Evolutionary conservation across 2,888 invertebrate species (phyloP).

Genomic region (Microplitis manilae): DNA sequence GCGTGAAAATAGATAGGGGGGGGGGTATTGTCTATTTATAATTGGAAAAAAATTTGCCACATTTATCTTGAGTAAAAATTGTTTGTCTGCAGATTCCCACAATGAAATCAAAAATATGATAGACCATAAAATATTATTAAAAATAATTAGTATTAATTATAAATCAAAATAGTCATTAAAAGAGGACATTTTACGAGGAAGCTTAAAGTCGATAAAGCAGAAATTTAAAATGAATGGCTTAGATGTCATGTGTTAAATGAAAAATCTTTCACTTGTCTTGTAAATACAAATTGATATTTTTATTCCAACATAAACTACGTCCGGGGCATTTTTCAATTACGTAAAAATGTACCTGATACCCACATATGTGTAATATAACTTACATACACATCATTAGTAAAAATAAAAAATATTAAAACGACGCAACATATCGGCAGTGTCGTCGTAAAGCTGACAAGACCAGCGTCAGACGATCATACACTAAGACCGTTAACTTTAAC

Average conservation of each 20-base stretch:
- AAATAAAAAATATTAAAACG: slow-evolving; percentile 24
- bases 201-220: neutral
- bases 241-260: neutral
- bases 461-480: slow-evolving; percentile 23
- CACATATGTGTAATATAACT: neutral
- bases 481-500: slow-evolving; percentile 47
- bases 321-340: neutral
- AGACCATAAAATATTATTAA: too few relatives aligned
- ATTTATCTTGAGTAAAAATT: too few relatives aligned
- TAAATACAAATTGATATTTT: neutral
- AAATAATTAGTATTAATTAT: too few relatives aligned
- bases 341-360: neutral
- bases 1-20: too few relatives aligned
- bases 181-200: too few relatives aligned
- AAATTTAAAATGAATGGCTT: neutral
- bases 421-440: slow-evolving; percentile 25
- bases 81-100: too few relatives aligned
- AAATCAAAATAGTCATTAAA: too few relatives aligned
- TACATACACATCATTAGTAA: slow-evolving; percentile 25
- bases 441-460: slow-evolving; percentile 33
- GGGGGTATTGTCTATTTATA: too few relatives aligned
- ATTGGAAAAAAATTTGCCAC: too few relatives aligned
- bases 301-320: neutral
- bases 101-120: too few relatives aligned
- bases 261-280: neutral